Evolutionary conservation across 2,113 vertebrate genomes (phyloP).

Genomic region (Grammomys dolichurus): DNA sequence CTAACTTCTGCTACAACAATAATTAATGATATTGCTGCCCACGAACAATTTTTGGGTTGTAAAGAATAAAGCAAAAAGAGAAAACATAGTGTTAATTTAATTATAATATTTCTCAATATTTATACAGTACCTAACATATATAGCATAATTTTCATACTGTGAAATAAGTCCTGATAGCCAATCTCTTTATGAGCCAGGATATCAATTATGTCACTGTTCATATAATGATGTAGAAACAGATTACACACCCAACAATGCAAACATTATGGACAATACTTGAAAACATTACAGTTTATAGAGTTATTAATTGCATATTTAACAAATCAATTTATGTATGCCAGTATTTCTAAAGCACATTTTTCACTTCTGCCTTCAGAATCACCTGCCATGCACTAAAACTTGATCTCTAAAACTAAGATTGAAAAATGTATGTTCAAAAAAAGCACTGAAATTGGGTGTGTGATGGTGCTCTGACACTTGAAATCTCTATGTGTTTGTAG

Average conservation of each 20-base stretch:
- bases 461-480: too few relatives aligned
- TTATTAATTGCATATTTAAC: neutral
- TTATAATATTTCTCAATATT: neutral
- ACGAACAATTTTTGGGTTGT: neutral
- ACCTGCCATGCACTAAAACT: neutral
- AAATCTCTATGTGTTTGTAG: neutral
- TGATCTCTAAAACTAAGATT: neutral
- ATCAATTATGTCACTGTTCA: neutral
- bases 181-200: neutral
- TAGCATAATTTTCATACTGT: neutral
- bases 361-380: neutral
- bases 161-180: neutral
- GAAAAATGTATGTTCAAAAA: neutral
- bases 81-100: neutral
- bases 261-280: neutral
- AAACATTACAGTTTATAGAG: neutral
- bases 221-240: neutral
- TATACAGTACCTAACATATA: neutral
- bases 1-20: neutral
- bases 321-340: neutral
- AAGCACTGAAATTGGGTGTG: neutral
- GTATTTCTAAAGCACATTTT: slow-evolving; percentile 39
- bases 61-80: neutral
- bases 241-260: neutral
- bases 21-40: neutral